phyloP scores from a whole-genome alignment of 2,888 invertebrate species.

The Cephonodes hylas region DNA sequence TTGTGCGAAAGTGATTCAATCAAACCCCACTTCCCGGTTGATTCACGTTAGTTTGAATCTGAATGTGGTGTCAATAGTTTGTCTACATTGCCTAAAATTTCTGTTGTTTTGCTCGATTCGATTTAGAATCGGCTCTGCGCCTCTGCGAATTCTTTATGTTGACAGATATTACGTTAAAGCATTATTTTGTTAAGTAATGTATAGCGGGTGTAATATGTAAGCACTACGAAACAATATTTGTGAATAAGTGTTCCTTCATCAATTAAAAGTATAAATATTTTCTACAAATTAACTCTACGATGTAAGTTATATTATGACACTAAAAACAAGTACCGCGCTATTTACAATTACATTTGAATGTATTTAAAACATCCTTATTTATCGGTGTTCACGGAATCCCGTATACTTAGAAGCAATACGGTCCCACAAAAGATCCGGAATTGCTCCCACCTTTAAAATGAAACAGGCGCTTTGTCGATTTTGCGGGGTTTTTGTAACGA shows the following conservation, averaged over 20 bases:
- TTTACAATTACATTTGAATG: constrained; percentile 19
- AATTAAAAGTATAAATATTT: too few species aligned
- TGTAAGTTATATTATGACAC: too few species aligned
- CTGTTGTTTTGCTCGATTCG: constrained; percentile 13
- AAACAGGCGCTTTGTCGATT: constrained; percentile 71
- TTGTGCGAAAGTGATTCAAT: constrained; percentile 68
- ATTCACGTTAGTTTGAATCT: constrained; percentile 55
- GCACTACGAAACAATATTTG: too few species aligned
- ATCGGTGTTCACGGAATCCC: constrained; percentile 54
- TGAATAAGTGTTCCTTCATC: too few species aligned
- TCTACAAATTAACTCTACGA: too few species aligned
- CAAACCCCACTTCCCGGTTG: constrained; percentile 56
- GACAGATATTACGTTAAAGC: too few species aligned
- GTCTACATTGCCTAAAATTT: constrained; percentile 21
- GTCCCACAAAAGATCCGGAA: constrained; percentile 68
- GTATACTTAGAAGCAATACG: constrained; percentile 68
- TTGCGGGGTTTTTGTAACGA: constrained; percentile 61
- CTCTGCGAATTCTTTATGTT: too few species aligned
- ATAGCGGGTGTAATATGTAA: too few species aligned
- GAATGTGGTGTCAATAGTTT: constrained; percentile 30
- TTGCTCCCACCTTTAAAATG: constrained; percentile 69
- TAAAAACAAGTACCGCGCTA: too few species aligned
- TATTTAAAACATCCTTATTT: constrained; percentile 43
- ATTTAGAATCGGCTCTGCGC: too few species aligned
- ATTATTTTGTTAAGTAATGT: too few species aligned